Evolutionary conservation across 2,888 invertebrate species (phyloP).

Genomic region (Trisateles emortualis): DNA sequence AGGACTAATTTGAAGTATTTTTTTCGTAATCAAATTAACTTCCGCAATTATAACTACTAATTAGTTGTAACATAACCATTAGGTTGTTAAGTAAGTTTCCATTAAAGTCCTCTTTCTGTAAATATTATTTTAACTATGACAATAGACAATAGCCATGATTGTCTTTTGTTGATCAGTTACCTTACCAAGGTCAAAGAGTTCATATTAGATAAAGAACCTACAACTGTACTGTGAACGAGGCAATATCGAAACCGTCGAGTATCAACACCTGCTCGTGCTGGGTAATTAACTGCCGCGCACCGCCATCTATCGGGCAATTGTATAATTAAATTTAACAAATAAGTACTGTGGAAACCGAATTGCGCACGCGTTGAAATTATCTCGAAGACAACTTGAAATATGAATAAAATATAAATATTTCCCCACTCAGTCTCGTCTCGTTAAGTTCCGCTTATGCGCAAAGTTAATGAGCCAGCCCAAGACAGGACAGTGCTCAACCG

Average conservation of each 20-base stretch:
- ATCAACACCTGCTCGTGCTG: slow-evolving; percentile 25
- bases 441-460: slow-evolving; percentile 60
- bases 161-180: too few species aligned
- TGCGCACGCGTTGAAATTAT: slow-evolving; percentile 39
- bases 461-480: slow-evolving; percentile 71
- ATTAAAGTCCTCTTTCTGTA: background rate
- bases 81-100: too few species aligned
- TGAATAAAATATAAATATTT: slow-evolving; percentile 56
- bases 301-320: slow-evolving; percentile 37
- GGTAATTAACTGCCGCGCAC: slow-evolving; percentile 26
- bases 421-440: slow-evolving; percentile 49
- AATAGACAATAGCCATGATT: too few species aligned
- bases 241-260: slow-evolving; percentile 14
- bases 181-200: background rate
- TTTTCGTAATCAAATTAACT: too few species aligned
- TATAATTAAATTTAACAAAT: slow-evolving; percentile 44
- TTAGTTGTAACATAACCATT: too few species aligned
- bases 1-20: too few species aligned
- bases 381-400: slow-evolving; percentile 54
- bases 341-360: slow-evolving; percentile 38
- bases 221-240: background rate
- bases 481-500: slow-evolving; percentile 52
- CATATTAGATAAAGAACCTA: background rate
- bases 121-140: too few species aligned
- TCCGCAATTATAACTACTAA: too few species aligned